Base-by-base conservation (phyloP, 2,888 invertebrate species). In the Cosmopolites sordidus region DNA sequence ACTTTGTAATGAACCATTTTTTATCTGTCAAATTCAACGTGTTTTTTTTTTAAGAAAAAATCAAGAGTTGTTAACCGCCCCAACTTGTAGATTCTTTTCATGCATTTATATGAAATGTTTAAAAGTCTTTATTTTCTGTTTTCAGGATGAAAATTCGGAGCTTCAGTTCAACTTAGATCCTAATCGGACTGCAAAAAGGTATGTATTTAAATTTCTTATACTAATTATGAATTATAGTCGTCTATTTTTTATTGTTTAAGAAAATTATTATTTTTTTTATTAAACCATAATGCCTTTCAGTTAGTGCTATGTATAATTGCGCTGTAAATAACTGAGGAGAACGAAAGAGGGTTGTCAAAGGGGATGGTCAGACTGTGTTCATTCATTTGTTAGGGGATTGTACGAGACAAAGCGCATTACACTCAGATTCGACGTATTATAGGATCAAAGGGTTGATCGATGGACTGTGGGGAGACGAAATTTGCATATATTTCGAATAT, bases 161-260 rank as follows among this genome's bases (percentile, higher is more conserved):
- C 51, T 62, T 50, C 63, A 66, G 59, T 64, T 66, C 63, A 66
- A 64, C 48, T 60, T 64, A 58, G 69, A 69, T 51, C 51, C 65
- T 43, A 67, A 66, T 53, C 60, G 65, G 47, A 66, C 62, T 58
- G 61, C 65, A 17, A 69, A 67, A 66, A 69, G 69, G 69, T 68
- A 60, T 56, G 59, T 33, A 12, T 33, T n/a, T 33, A 22, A 22
- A n/a, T n/a, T n/a, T n/a, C n/a, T n/a, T n/a, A n/a, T n/a, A n/a
- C n/a, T n/a, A n/a, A n/a, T n/a, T n/a, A n/a, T n/a, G n/a, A n/a
- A n/a, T n/a, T n/a, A n/a, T n/a, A n/a, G n/a, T n/a, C n/a, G n/a
- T n/a, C n/a, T n/a, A n/a, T n/a, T n/a, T n/a, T n/a, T n/a, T n/a
- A n/a, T n/a, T n/a, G n/a, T n/a, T n/a, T n/a, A n/a, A n/a, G n/a